Conservation (phyloP, 2,888 invertebrate species). For the Hesperia comma region DNA sequence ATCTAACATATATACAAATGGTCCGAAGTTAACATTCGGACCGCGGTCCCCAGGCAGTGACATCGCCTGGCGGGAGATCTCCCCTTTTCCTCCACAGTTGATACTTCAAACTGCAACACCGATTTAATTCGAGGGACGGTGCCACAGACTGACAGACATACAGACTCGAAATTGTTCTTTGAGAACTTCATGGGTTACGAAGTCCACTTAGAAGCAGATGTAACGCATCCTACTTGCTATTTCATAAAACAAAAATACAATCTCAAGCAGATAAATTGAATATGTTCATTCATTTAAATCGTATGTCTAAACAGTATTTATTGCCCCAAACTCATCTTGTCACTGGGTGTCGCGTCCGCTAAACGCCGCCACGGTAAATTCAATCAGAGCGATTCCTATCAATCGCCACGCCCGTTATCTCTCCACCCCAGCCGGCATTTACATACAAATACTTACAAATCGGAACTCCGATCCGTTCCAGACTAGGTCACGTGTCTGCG, state of each 20-base stretch:
- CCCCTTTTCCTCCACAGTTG: no score
- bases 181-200: no score
- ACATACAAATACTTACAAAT: conserved; percentile 77
- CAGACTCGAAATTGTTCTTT: no score
- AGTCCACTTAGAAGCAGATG: no score
- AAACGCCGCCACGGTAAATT: conserved; percentile 72
- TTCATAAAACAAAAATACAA: background rate
- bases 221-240: no score
- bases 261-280: background rate
- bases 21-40: no score
- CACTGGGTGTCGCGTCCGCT: conserved; percentile 49
- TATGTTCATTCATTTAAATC: background rate
- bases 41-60: no score
- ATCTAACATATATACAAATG: no score
- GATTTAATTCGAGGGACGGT: no score
- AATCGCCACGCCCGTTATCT: conserved; percentile 73
- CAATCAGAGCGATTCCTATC: conserved; percentile 78
- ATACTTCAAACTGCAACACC: no score
- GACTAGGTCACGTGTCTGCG: conserved; percentile 84
- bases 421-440: conserved; percentile 66
- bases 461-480: conserved; percentile 77
- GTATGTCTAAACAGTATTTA: conserved; percentile 3
- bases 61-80: no score
- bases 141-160: no score
- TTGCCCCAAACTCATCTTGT: conserved; percentile 2